Evolutionary conservation across 2,113 vertebrate genomes (phyloP), one percentile per base, ranked within the genome.

Genomic region (Lathamus discolor): DNA sequence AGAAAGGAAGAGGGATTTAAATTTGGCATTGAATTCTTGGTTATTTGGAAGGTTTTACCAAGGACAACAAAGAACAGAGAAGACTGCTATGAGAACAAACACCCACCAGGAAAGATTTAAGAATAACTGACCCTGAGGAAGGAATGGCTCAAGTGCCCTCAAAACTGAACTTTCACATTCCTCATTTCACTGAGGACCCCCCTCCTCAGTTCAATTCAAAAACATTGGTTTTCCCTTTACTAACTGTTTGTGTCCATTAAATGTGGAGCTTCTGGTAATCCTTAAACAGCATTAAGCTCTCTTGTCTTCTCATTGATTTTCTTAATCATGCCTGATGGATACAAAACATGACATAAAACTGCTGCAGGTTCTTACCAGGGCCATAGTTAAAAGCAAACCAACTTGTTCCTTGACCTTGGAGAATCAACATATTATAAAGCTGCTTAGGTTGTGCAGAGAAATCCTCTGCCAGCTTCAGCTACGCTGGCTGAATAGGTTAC

Each of bases 381-480:
- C 31, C 64, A 51, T 5, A 76, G 77, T 57, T 44, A 83, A 83
- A 93, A 92, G 52, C 12, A 95, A 86, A 91, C 52, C 86, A 82
- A 79, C 87, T 73, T 73, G 44, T 62, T 95, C 57, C 0, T 0
- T 57, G 82, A 91, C 84, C 93, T 64, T 85, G 52, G 37, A 91
- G 89, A 96, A 95, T 89, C 94, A 91, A 93, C 55, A 68, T 12
- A 69, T 12, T 68, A 92, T 16, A 92, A 81, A 94, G 46, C 80
- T 75, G 52, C 86, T 91, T 54, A 59, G 3, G 72, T 48, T 62
- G 41, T 31, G 49, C 91, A 81, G 22, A 66, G 83, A 66, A 86
- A 94, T 41, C 61, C 68, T 62, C 24, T 89, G 89, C 86, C 91
- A 95, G 91, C 63, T 95, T 92, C 76, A 91, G 91, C 83, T 19